Evolutionary conservation across 2,797 vertebrate species (phyloP).

Genomic region (Squalus acanthias): DNA sequence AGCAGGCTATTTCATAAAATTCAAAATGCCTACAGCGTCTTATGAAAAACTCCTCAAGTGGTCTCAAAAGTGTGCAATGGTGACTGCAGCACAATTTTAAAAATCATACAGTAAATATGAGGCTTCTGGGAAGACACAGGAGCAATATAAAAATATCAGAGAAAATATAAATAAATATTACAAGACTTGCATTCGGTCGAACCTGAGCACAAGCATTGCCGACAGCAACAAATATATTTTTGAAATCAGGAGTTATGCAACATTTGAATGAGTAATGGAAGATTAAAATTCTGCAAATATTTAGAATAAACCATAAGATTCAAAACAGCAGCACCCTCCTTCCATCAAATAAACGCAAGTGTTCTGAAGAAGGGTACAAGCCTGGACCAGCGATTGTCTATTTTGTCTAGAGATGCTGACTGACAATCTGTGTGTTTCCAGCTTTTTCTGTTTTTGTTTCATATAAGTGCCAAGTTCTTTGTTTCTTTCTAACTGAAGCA

Average conservation of each 20-base stretch:
- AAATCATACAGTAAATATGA: not conserved
- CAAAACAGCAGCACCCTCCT: not conserved
- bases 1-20: not conserved
- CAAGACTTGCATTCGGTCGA: not conserved
- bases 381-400: not conserved
- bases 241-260: not conserved
- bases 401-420: not conserved
- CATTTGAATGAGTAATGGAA: not conserved
- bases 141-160: not conserved
- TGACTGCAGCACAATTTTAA: not conserved
- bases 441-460: not conserved
- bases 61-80: not conserved
- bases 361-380: not conserved
- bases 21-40: not conserved
- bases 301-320: not conserved
- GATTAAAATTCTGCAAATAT: not conserved
- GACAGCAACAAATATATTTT: not conserved
- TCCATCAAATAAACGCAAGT: not conserved
- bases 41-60: not conserved
- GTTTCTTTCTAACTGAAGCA: not conserved
- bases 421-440: too few species aligned
- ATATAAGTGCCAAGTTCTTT: not conserved
- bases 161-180: constrained; percentile 6
- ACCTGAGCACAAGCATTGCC: not conserved
- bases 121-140: not conserved